Evolutionary conservation across 1,140 invertebrate species (phyloP).

Genomic region (Trachymyrmex cornetzi): DNA sequence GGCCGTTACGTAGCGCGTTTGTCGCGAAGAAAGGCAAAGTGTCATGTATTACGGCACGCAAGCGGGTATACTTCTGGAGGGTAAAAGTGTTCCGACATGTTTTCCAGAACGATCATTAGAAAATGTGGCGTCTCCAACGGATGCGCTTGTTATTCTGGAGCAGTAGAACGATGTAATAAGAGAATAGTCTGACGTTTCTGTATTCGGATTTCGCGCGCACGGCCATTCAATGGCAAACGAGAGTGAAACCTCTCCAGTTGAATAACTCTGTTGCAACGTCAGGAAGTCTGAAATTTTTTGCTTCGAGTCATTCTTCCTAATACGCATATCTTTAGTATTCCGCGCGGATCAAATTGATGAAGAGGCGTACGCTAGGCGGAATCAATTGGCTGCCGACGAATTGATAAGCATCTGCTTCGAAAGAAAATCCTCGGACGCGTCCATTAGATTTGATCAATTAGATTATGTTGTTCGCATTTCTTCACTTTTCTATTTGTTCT

Average conservation of each 20-base stretch:
- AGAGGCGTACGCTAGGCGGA: neutral
- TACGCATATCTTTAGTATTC: slow-evolving; percentile 44
- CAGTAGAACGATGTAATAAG: slow-evolving; percentile 52
- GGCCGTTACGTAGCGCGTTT: slow-evolving; percentile 29
- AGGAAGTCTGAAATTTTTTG: slow-evolving; percentile 49
- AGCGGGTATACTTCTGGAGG: neutral
- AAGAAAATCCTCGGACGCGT: neutral
- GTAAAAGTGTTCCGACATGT: slow-evolving; percentile 38
- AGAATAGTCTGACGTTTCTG: slow-evolving; percentile 28
- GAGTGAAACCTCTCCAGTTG: slow-evolving; percentile 72
- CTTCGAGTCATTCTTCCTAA: slow-evolving; percentile 11
- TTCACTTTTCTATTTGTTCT: too few species aligned
- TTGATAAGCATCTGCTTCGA: neutral
- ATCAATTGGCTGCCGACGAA: slow-evolving; percentile 12
- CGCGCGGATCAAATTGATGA: neutral
- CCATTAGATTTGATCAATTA: neutral
- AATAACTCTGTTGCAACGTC: slow-evolving; percentile 72
- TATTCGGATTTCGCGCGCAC: slow-evolving; percentile 68
- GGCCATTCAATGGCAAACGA: slow-evolving; percentile 55
- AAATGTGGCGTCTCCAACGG: neutral
- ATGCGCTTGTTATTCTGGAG: slow-evolving; percentile 68
- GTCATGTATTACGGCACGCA: slow-evolving; percentile 15
- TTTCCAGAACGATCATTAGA: slow-evolving; percentile 43
- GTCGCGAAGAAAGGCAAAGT: slow-evolving; percentile 36
- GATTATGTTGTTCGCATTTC: neutral